These are phyloP conservation scores for Pardalotus punctatus DNA, from an alignment of 2,113 vertebrate species.

Conservation along the genomic window DNA sequence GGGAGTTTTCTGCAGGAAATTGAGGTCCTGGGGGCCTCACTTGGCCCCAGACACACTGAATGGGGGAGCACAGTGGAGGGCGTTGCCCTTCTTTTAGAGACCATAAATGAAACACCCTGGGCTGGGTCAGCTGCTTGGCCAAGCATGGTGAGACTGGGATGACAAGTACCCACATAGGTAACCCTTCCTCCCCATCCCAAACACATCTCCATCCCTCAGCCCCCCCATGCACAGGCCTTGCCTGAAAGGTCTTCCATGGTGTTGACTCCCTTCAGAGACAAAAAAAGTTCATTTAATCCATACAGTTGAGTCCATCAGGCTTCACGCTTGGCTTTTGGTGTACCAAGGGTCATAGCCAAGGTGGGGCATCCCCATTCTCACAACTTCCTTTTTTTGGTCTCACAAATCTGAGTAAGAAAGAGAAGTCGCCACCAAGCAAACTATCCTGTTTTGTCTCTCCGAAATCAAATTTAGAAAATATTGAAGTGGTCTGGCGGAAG, in stretches of 20 bases:
- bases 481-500: neutral
- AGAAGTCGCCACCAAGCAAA: neutral
- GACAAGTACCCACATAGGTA: neutral
- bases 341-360: fast-evolving
- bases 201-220: neutral
- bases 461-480: constrained; percentile 39
- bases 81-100: neutral
- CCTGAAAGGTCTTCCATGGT: neutral
- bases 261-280: neutral
- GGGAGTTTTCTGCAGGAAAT: neutral
- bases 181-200: neutral
- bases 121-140: neutral
- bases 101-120: neutral
- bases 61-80: neutral
- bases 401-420: neutral
- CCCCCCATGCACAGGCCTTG: neutral
- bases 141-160: neutral
- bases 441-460: neutral
- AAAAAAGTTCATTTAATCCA: neutral
- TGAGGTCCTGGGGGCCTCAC: neutral
- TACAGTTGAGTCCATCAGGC: neutral
- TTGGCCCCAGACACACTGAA: neutral
- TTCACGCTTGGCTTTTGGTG: neutral
- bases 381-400: neutral
- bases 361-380: neutral